Evolutionary conservation across 2,888 invertebrate species (phyloP).

Genomic region (Harpalus rubripes): DNA sequence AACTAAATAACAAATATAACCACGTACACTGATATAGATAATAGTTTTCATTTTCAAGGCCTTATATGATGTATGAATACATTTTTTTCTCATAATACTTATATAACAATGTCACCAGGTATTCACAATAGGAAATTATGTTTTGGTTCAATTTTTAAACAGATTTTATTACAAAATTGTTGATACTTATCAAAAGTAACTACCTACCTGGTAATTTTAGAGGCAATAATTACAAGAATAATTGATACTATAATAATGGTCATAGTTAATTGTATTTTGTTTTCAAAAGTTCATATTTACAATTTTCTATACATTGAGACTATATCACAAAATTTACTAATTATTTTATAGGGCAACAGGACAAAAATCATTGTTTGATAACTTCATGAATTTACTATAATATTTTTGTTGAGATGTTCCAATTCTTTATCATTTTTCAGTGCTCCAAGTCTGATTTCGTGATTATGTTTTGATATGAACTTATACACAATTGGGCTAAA

Average conservation of each 20-base stretch:
- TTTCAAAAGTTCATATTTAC: neutral
- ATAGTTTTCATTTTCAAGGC: neutral
- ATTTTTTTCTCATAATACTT: neutral
- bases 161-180: neutral
- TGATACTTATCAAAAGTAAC: neutral
- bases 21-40: neutral
- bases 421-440: constrained; percentile 24
- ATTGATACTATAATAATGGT: neutral
- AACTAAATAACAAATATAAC: neutral
- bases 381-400: neutral
- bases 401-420: neutral
- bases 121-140: neutral
- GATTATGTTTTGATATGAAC: constrained; percentile 75
- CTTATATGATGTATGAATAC: neutral
- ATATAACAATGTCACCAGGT: neutral
- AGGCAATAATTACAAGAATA: neutral
- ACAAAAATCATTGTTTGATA: neutral
- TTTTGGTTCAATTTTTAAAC: neutral
- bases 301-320: too few relatives aligned
- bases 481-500: constrained; percentile 81
- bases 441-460: neutral
- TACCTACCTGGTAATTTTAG: neutral
- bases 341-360: neutral
- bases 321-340: neutral
- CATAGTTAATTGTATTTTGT: too few relatives aligned